A percentile compares a stretch with the other conserved stretches of the same genome.
These are phyloP conservation scores for Falco rusticolus DNA, from an alignment of 2,797 vertebrate species.

Conservation along the genomic window DNA sequence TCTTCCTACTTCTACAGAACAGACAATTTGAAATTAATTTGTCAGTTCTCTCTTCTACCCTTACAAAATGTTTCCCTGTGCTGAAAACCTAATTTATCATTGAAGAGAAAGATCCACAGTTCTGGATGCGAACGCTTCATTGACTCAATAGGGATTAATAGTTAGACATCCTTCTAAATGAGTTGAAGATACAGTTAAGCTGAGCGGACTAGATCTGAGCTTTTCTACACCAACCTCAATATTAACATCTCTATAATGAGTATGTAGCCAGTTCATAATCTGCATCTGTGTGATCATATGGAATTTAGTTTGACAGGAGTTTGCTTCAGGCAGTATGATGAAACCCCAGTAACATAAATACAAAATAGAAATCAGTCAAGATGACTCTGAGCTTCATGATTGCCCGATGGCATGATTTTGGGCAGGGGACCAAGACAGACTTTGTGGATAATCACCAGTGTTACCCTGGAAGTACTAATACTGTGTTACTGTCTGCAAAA, in stretches of 20 bases:
- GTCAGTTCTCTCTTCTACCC: background rate
- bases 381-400: background rate
- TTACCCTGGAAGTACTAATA: background rate
- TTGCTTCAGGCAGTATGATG: background rate
- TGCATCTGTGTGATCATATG: background rate
- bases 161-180: background rate
- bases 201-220: background rate
- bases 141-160: background rate
- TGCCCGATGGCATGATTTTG: background rate
- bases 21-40: background rate
- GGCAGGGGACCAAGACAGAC: background rate
- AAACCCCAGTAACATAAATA: background rate
- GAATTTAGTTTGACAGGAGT: background rate
- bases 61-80: background rate
- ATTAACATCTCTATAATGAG: background rate
- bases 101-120: background rate
- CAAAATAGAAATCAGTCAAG: background rate
- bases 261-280: background rate
- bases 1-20: background rate
- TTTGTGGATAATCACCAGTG: background rate
- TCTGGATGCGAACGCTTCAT: background rate
- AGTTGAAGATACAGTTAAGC: background rate
- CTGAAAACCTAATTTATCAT: background rate
- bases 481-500: background rate
- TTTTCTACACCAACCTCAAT: background rate